phyloP scores from a whole-genome alignment of 92 coral and sea anemone genomes.

The Virgularia gustaviana region DNA sequence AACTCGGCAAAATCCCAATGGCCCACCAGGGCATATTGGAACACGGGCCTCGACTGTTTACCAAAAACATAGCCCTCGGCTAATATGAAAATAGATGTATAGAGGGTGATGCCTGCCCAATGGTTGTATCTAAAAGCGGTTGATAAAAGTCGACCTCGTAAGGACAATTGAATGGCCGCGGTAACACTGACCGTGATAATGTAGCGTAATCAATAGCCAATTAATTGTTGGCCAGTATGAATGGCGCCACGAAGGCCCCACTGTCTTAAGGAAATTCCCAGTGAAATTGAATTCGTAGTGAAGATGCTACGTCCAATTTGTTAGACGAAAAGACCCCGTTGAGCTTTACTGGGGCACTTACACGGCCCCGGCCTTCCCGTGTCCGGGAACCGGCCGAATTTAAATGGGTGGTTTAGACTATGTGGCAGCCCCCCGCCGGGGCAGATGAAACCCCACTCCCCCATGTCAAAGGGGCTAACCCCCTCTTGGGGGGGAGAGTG shows the following conservation, averaged over 20 bases:
- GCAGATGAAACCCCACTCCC: constrained; percentile 66
- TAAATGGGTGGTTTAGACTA: constrained; percentile 54
- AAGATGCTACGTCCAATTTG: constrained; percentile 87
- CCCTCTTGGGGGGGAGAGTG: constrained; percentile 54
- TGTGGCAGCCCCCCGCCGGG: constrained; percentile 64
- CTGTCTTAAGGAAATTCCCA: constrained; percentile 72
- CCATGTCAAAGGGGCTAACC: constrained; percentile 71
- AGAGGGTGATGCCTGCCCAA: constrained; percentile 88
- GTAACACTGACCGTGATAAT: constrained; percentile 85
- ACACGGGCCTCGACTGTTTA: constrained; percentile 83
- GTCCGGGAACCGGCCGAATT: background rate
- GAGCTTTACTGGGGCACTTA: constrained; percentile 83
- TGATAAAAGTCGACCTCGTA: constrained; percentile 59
- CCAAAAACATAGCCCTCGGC: constrained; percentile 92
- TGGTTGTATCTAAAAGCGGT: constrained; percentile 69
- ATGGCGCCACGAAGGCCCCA: constrained; percentile 79
- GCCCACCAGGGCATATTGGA: constrained; percentile 46
- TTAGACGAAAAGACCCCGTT: constrained; percentile 88
- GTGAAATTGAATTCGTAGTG: constrained; percentile 86
- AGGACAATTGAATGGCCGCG: constrained; percentile 87
- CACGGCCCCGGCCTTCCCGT: constrained; percentile 16
- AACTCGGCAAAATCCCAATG: constrained; percentile 68
- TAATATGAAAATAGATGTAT: constrained; percentile 64
- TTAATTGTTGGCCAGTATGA: constrained; percentile 92
- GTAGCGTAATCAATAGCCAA: constrained; percentile 86